Percentiles rank a stretch among this genome's conserved stretches.
phyloP scores from a whole-genome alignment of 2,797 vertebrate genomes.

The Anniella stebbinsi region DNA sequence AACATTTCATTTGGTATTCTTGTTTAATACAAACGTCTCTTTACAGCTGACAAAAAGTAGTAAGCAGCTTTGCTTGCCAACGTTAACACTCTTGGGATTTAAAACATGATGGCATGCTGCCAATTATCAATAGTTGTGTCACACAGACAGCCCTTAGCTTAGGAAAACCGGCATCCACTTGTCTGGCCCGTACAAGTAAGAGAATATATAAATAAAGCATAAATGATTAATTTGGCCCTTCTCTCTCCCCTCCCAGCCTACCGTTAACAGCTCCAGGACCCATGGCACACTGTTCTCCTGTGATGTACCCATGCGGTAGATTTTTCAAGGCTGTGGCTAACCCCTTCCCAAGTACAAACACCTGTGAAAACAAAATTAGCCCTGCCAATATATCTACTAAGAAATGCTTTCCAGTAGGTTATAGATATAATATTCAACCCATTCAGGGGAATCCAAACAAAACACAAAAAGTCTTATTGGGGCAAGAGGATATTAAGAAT shows the following conservation, averaged over 20 bases:
- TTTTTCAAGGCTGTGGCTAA: conserved; percentile 90
- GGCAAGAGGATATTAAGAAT: conserved; percentile 85
- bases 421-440: conserved; percentile 92
- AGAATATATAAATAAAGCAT: conserved; percentile 84
- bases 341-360: conserved; percentile 94
- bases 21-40: conserved; percentile 30
- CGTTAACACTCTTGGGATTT: conserved; percentile 44
- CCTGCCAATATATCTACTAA: conserved; percentile 86
- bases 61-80: neutral
- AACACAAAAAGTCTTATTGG: conserved; percentile 88
- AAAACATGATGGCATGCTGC: conserved; percentile 48
- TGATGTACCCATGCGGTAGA: conserved; percentile 85
- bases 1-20: neutral
- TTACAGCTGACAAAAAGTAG: conserved; percentile 26
- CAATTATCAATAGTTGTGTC: conserved; percentile 73
- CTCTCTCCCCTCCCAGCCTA: conserved; percentile 77
- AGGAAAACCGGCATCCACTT: conserved; percentile 79
- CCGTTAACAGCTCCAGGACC: conserved; percentile 84
- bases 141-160: conserved; percentile 69
- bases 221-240: conserved; percentile 86
- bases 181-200: conserved; percentile 67
- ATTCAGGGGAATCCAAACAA: conserved; percentile 90
- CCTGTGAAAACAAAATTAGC: conserved; percentile 95
- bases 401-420: conserved; percentile 90
- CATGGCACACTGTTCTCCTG: conserved; percentile 80